Evolutionary conservation across 2,797 vertebrate genomes (phyloP).

Genomic region (Dermochelys coriacea): DNA sequence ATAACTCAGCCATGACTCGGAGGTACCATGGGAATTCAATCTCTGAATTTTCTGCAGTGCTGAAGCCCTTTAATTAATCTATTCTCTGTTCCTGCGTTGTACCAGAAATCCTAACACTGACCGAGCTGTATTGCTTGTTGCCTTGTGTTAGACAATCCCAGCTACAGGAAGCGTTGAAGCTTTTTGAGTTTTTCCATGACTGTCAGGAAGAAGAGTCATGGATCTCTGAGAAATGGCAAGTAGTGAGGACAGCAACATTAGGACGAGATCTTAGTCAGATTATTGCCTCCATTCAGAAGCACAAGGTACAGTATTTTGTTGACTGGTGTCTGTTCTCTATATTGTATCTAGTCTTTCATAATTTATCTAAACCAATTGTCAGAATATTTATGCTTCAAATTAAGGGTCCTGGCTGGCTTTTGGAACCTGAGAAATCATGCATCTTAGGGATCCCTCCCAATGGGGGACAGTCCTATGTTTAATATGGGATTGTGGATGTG

Average conservation of each 20-base stretch:
- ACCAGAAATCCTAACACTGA: neutral
- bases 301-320: slow-evolving; percentile 83
- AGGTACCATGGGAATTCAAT: neutral
- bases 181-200: slow-evolving; percentile 87
- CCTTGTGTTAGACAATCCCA: slow-evolving; percentile 80
- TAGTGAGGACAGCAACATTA: slow-evolving; percentile 76
- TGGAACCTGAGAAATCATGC: neutral
- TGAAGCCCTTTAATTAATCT: neutral
- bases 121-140: neutral
- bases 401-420: neutral
- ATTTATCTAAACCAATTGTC: accelerated
- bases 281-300: slow-evolving; percentile 83
- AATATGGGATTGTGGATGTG: neutral
- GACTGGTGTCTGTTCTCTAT: neutral
- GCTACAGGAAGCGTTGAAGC: slow-evolving; percentile 83
- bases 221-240: slow-evolving; percentile 84
- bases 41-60: neutral
- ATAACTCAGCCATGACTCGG: neutral
- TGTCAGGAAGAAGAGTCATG: slow-evolving; percentile 89
- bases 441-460: neutral
- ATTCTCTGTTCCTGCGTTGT: neutral
- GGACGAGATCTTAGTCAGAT: slow-evolving; percentile 87
- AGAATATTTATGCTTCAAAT: neutral
- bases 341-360: neutral
- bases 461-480: accelerated